Base-by-base conservation (phyloP, 2,113 vertebrate species). In the Erpornis zantholeuca region DNA sequence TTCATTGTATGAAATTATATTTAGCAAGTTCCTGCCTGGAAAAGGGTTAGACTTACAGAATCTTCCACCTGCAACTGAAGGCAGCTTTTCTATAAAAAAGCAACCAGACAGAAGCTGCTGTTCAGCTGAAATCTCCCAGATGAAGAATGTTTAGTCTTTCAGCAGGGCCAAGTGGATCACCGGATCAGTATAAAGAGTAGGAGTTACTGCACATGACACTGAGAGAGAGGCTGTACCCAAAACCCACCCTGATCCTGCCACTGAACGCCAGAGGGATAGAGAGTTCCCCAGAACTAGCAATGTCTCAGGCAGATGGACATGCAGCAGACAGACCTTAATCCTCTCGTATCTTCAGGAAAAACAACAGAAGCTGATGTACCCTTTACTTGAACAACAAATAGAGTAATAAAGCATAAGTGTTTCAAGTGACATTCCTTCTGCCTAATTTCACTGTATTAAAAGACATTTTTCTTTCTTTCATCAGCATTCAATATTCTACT, bases 401-500 rank as follows among this genome's bases (percentile, higher is more conserved):
- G 57, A 72, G 8, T 68, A 68, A 45, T 29, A 84, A 56, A 68
- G 27, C 7, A 24, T 10, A 60, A 28, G 23, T 21, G 17, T 75
- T 84, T 83, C 57, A 66, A 23, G 27, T 27, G 27, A 42, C 16
- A 24, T 57, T 70, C 28, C 31, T 27, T 78, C 70, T 63, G 44
- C 25, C n/a, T 71, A 4, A 18, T 90, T 94, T 91, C 73, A 82
- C 47, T 53, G 27, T 45, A 94, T n/a, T 90, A 35, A 97, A 94
- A 88, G 6, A 19, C 59, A 59, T 4, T 91, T 95, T 88, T 72
- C 68, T 86, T 96, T 94, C 88, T 54, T 91, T 52, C 96, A 94
- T 82, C 98, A 99, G 99, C 99, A 97, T 99, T 99, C 98, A 99
- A 99, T 98, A 94, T 99, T 95, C 98, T 99, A 97, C 98, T 99